These are phyloP conservation scores for Acrocephalus kingi DNA, from an alignment of 2,113 vertebrate species.

Conservation along the genomic window DNA sequence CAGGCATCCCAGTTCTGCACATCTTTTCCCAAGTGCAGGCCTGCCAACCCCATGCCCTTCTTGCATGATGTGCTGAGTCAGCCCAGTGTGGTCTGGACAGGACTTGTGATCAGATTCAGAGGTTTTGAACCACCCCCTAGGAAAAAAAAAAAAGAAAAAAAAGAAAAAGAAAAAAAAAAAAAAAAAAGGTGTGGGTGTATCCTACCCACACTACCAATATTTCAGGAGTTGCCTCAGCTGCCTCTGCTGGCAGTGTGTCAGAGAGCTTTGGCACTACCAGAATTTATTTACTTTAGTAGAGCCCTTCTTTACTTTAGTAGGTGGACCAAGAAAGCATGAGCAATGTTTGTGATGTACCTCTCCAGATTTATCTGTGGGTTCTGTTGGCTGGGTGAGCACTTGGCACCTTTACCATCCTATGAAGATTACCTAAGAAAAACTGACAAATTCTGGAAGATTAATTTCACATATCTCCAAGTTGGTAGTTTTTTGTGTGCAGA, in stretches of 20 bases:
- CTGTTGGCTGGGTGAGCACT: background rate
- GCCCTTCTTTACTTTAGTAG: background rate
- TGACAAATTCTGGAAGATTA: background rate
- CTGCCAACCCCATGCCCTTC: background rate
- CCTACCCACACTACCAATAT: background rate
- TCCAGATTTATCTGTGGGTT: background rate
- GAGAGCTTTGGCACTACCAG: background rate
- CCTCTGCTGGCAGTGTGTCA: rapidly evolving
- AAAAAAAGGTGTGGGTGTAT: too few relatives aligned
- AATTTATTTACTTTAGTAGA: background rate
- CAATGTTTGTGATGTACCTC: background rate
- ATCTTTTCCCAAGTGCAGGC: rapidly evolving
- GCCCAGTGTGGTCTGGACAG: background rate
- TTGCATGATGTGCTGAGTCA: background rate
- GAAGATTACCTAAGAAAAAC: background rate
- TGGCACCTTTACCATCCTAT: background rate
- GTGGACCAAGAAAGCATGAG: background rate
- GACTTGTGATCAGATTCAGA: too few relatives aligned
- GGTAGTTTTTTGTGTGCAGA: background rate
- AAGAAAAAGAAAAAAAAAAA: too few relatives aligned
- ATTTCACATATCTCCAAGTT: background rate
- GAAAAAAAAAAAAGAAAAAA: too few relatives aligned
- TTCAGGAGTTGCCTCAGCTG: background rate
- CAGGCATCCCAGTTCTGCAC: background rate
- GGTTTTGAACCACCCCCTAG: background rate